phyloP scores from a whole-genome alignment of 2,797 vertebrate genomes.

The Lemur catta region DNA sequence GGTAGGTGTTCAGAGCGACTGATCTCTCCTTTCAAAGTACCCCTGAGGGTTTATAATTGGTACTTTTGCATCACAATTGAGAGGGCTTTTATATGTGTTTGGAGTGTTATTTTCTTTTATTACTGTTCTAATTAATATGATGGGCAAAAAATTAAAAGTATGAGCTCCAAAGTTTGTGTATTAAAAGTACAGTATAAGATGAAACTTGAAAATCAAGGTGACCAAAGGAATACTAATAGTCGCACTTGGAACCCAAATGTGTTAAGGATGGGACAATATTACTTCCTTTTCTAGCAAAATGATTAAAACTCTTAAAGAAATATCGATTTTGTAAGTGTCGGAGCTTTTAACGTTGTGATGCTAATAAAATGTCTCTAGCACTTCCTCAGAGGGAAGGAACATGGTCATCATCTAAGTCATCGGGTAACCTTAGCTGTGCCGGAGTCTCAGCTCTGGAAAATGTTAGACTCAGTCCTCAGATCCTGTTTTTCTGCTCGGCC shows the following conservation, averaged over 20 bases:
- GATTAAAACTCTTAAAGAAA: not conserved
- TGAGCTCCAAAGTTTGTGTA: not conserved
- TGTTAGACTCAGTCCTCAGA: not conserved
- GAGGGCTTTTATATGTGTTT: not conserved
- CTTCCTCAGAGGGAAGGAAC: constrained; percentile 12
- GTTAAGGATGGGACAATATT: not conserved
- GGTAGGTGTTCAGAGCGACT: not conserved
- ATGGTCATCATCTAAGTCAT: not conserved
- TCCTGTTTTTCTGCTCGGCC: not conserved
- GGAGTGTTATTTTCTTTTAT: not conserved
- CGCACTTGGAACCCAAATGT: not conserved
- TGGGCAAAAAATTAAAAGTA: not conserved
- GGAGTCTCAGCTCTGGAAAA: constrained; percentile 14
- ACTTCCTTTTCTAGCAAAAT: not conserved
- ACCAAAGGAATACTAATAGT: not conserved
- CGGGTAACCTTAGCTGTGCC: not conserved
- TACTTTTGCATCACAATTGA: not conserved
- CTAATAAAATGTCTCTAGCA: not conserved
- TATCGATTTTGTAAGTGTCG: not conserved
- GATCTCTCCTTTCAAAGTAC: not conserved
- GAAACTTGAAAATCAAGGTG: not conserved
- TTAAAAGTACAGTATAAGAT: not conserved
- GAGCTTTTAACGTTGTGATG: not conserved
- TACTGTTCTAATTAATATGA: not conserved
- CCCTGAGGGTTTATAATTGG: not conserved